Percentiles rank a stretch among this genome's conserved stretches.
Conservation (phyloP, 2,888 invertebrate genomes). For the Maniola hyperantus region DNA sequence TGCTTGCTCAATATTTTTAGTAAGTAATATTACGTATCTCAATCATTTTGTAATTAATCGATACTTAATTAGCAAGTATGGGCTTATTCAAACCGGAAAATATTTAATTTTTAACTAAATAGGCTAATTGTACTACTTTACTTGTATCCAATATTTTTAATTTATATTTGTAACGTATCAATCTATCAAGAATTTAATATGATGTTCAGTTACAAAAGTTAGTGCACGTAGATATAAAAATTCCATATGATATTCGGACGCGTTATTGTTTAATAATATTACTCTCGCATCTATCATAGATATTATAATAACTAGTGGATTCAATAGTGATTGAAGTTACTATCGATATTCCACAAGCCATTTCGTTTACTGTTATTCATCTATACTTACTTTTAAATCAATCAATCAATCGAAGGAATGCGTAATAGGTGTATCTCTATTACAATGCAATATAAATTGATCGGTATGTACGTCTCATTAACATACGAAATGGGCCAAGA, state of each 20-base stretch:
- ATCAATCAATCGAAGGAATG: constrained; percentile 68
- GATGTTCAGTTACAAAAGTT: not conserved
- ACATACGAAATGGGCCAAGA: constrained; percentile 52
- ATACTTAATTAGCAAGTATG: constrained; percentile 2
- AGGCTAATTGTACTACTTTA: not conserved
- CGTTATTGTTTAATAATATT: not conserved
- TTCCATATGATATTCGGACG: not conserved
- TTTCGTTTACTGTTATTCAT: constrained; percentile 58
- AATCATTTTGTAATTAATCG: constrained; percentile 8
- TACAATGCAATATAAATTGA: constrained; percentile 58
- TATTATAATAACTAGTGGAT: constrained; percentile 24
- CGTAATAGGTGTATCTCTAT: constrained; percentile 60
- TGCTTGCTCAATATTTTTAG: too few relatives aligned
- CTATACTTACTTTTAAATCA: constrained; percentile 50
- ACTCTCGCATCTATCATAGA: not conserved
- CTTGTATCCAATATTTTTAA: not conserved
- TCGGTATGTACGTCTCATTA: constrained; percentile 65
- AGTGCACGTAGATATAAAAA: too few relatives aligned
- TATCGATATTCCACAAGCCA: constrained; percentile 41
- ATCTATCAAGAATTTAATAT: not conserved
- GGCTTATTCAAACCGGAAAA: not conserved
- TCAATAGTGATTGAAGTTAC: constrained; percentile 27
- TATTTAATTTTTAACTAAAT: not conserved
- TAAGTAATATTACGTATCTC: not conserved
- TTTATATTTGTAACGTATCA: not conserved